Conservation (phyloP, 2,888 invertebrate genomes). For the Sinotaia quadrata region DNA sequence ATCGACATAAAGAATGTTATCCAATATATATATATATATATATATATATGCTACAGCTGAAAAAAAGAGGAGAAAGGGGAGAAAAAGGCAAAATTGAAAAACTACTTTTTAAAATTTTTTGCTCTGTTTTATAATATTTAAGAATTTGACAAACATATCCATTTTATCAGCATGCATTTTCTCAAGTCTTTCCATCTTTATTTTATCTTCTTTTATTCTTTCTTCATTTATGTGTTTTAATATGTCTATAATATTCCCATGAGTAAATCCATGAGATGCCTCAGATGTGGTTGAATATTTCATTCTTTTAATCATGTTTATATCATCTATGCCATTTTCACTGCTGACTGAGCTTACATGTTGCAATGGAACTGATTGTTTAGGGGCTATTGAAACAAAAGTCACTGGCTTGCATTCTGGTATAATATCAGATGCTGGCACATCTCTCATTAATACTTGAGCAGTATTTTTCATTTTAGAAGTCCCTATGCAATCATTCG, state of each 20-base stretch:
- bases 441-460: not conserved
- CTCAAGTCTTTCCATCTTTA: conserved; percentile 29
- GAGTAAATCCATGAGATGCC: not conserved
- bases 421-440: not conserved
- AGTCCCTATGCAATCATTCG: not conserved
- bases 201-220: conserved; percentile 21
- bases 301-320: not conserved
- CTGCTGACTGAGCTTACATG: not conserved
- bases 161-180: conserved; percentile 35
- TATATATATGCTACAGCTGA: no score
- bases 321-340: not conserved
- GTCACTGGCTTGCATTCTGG: not conserved
- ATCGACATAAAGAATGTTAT: no score
- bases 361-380: not conserved
- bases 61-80: no score
- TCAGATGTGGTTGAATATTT: not conserved
- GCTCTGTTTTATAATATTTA: conserved; percentile 23
- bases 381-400: conserved; percentile 5
- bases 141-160: conserved; percentile 28
- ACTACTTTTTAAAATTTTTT: not conserved
- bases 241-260: not conserved
- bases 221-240: conserved; percentile 22
- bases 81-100: no score
- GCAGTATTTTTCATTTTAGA: not conserved
- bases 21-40: no score